phyloP scores from a whole-genome alignment of 2,797 vertebrate species.

The Taenioides sp. region DNA sequence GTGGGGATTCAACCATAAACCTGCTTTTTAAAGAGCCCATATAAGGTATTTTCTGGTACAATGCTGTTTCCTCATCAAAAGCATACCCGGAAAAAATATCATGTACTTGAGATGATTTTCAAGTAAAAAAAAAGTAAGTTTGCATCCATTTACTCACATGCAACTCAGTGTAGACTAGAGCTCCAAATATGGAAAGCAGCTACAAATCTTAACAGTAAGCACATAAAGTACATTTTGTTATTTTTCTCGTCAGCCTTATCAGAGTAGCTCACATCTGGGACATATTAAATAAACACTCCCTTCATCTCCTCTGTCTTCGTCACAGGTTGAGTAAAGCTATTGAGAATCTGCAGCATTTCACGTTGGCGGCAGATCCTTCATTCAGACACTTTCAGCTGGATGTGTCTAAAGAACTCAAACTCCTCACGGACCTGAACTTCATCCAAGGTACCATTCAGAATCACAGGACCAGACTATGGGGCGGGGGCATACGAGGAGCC shows the following conservation, averaged over 20 bases:
- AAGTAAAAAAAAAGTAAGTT: neutral
- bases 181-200: neutral
- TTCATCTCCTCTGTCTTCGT: slow-evolving; percentile 1
- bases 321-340: slow-evolving; percentile 86
- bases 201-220: neutral
- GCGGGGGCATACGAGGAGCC: neutral
- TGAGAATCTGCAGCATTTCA: slow-evolving; percentile 89
- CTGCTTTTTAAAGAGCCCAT: too few species aligned
- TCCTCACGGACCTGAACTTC: slow-evolving; percentile 89
- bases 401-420: slow-evolving; percentile 89
- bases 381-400: slow-evolving; percentile 95
- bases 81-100: too few species aligned
- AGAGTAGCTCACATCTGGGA: slow-evolving; percentile 7
- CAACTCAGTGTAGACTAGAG: neutral
- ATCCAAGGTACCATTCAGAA: slow-evolving; percentile 81
- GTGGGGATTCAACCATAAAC: too few species aligned
- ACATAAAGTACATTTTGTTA: neutral
- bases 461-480: slow-evolving; percentile 41
- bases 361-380: slow-evolving; percentile 85
- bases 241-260: neutral
- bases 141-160: neutral
- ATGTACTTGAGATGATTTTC: too few species aligned
- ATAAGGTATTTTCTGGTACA: too few species aligned
- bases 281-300: slow-evolving; percentile 14
- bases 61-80: too few species aligned